Conservation (phyloP, 2,888 invertebrate species). For the Lycaena phlaeas region DNA sequence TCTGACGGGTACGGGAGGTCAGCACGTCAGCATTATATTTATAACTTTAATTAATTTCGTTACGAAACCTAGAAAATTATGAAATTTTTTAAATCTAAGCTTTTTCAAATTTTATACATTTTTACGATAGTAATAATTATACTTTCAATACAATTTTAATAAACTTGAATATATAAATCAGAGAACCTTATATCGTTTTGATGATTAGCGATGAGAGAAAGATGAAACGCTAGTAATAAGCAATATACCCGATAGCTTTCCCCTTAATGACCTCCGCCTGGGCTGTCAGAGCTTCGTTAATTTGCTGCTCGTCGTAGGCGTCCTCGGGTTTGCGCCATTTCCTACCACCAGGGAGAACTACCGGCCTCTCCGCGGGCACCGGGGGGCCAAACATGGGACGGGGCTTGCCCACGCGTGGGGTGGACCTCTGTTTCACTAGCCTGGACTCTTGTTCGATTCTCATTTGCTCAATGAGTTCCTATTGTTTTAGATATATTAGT, state of each 20-base stretch:
- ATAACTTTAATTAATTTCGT: too few species aligned
- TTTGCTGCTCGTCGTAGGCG: constrained; percentile 90
- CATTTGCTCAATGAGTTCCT: constrained; percentile 49
- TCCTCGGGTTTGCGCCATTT: constrained; percentile 88
- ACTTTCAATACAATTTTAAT: too few species aligned
- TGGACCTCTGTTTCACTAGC: constrained; percentile 59
- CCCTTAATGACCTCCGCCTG: constrained; percentile 91
- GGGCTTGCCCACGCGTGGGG: constrained; percentile 51
- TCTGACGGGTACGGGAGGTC: too few species aligned
- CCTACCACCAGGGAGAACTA: constrained; percentile 84
- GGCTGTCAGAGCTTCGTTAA: constrained; percentile 86
- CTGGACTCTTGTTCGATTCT: constrained; percentile 59
- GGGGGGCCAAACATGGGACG: constrained; percentile 70
- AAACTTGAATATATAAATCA: background rate
- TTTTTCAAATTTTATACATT: too few species aligned
- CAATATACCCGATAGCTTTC: constrained; percentile 83
- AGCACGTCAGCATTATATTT: too few species aligned
- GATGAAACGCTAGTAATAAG: constrained; percentile 3
- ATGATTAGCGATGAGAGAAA: background rate
- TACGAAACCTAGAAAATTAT: too few species aligned
- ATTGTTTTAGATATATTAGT: constrained; percentile 10
- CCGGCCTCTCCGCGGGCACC: constrained; percentile 78
- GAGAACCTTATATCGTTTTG: background rate
- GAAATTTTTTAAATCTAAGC: too few species aligned
- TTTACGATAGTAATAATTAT: too few species aligned